phyloP scores from a whole-genome alignment of 2,888 invertebrate species.

The Stratiomys singularior region DNA sequence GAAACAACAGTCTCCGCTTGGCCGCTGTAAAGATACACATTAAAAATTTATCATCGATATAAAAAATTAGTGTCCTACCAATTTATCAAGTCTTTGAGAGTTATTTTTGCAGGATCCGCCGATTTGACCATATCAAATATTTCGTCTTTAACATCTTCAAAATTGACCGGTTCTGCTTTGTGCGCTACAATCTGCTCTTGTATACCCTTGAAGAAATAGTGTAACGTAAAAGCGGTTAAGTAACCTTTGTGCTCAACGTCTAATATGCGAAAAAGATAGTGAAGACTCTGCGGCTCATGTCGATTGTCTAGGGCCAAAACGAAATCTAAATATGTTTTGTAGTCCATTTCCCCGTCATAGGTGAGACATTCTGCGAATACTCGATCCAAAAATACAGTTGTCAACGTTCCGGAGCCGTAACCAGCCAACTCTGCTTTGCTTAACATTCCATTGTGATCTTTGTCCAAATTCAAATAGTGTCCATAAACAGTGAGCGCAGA shows the following conservation, averaged over 20 bases:
- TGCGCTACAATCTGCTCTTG: conserved; percentile 89
- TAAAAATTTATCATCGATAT: not conserved
- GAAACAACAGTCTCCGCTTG: conserved; percentile 94
- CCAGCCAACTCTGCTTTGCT: conserved; percentile 89
- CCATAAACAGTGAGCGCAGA: conserved; percentile 92
- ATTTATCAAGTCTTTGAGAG: conserved; percentile 83
- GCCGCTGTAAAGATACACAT: conserved; percentile 71
- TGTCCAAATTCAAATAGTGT: conserved; percentile 92
- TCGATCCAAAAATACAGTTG: conserved; percentile 88
- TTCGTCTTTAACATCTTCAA: conserved; percentile 96
- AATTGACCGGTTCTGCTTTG: conserved; percentile 89
- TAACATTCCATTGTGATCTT: conserved; percentile 95
- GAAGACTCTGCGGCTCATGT: conserved; percentile 88
- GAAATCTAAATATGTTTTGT: conserved; percentile 95
- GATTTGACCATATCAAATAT: conserved; percentile 98
- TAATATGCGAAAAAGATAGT: conserved; percentile 90
- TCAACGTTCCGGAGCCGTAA: conserved; percentile 91
- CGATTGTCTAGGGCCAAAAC: conserved; percentile 93
- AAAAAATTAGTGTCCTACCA: conserved; percentile 69
- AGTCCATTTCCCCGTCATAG: conserved; percentile 96
- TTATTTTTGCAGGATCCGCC: conserved; percentile 83
- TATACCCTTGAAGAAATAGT: conserved; percentile 94
- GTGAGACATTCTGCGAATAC: conserved; percentile 96
- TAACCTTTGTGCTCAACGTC: conserved; percentile 90
- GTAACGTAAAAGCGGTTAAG: conserved; percentile 88